Evolutionary conservation across 2,113 vertebrate species (phyloP).

Genomic region (Pterocles burchelli): DNA sequence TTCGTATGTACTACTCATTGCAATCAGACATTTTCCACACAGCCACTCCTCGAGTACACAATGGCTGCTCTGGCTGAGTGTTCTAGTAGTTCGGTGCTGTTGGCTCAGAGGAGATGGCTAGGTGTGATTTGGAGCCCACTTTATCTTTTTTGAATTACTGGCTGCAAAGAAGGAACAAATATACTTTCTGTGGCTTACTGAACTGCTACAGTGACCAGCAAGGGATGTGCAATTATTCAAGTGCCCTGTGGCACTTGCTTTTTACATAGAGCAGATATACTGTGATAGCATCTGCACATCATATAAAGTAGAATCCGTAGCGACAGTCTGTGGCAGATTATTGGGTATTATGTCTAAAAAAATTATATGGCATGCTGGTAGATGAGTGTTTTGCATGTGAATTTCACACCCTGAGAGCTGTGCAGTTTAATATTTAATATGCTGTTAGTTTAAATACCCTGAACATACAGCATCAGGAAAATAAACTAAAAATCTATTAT

Average conservation of each 20-base stretch:
- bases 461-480: conserved; percentile 51
- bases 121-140: background rate
- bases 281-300: background rate
- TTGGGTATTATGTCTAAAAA: conserved; percentile 59
- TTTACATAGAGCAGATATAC: background rate
- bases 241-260: conserved; percentile 61
- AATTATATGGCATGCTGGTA: conserved; percentile 28
- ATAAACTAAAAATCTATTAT: conserved; percentile 52
- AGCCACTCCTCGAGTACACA: background rate
- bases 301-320: background rate
- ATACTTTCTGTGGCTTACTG: background rate
- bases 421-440: conserved; percentile 56
- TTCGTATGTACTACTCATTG: fast-evolving
- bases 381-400: conserved; percentile 48
- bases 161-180: background rate
- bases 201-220: background rate
- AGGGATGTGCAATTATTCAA: conserved; percentile 49
- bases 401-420: conserved; percentile 63
- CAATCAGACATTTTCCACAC: background rate
- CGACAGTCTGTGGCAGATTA: conserved; percentile 56
- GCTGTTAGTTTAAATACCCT: conserved; percentile 43
- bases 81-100: background rate
- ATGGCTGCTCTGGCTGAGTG: fast-evolving
- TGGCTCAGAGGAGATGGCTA: background rate
- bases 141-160: background rate